Base-by-base conservation (phyloP, 2,888 invertebrate species). In the Bugula neritina region DNA sequence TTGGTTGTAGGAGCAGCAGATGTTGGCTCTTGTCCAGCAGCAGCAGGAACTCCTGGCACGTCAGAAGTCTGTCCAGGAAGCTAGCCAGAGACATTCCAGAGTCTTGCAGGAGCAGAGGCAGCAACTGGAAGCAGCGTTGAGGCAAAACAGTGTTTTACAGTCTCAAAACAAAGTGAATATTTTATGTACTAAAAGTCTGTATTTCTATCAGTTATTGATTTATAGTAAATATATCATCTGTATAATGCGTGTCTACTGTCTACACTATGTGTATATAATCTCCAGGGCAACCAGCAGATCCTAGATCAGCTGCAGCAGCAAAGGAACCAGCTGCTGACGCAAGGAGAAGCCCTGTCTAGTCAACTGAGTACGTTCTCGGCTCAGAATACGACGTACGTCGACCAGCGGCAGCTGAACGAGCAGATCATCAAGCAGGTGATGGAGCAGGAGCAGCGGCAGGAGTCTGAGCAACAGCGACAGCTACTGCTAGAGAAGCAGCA, bases 381-480 rank as follows among this genome's bases (percentile, higher is more conserved):
- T 10, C 63, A 63, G 31, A 27, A 27, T 10, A 63, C 2, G 10
- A 27, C 63, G 13, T 63, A 63, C 63, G 17, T 31, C 10, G 63
- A 63, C 10, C 63, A 63, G 31, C 2, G 63, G n/a, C 25, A 63
- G 63, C 63, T 21, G 17, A 63, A 63, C 31, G 63, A 63, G 34
- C 21, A 17, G 63, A 5, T 63, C 1, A 63, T 63, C 10, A 27
- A 27, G 31, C 63, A 63, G 63, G 63, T 63, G 29, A 63, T 63
- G 43, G 69, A 73, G 27, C 72, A 72, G 52, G 72, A 72, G 69
- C 69, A 72, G 69, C 69, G 54, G 21, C 69, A 71, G 31, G 72
- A 72, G 69, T 69, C 71, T 10, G 73, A 73, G 57, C 57, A 73
- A 54, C 70, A 72, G 23, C 71, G 69, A 21, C 57, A 63, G 54